Evolutionary conservation across 2,113 vertebrate species (phyloP).

Genomic region (Oncorhynchus keta): DNA sequence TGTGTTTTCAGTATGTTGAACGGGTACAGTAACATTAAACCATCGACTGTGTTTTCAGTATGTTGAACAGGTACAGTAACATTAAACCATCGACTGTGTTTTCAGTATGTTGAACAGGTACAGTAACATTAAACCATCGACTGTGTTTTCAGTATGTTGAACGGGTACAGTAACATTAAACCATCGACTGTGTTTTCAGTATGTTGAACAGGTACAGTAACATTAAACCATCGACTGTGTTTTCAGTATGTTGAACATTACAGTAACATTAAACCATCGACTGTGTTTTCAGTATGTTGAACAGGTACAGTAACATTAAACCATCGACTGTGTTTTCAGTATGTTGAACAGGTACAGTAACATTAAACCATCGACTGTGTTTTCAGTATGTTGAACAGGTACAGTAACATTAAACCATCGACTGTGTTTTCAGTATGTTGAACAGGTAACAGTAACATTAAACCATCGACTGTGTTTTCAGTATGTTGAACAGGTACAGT

Average conservation of each 20-base stretch:
- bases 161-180: neutral
- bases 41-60: constrained; percentile 1
- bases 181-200: constrained; percentile 1
- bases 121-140: constrained; percentile 20
- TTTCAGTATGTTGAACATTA: no score
- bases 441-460: no score
- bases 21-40: no score
- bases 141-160: no score
- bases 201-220: neutral
- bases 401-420: constrained; percentile 18
- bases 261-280: no score
- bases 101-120: neutral
- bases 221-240: constrained; percentile 13
- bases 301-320: constrained; percentile 9
- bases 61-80: constrained; percentile 7
- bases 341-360: no score
- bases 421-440: neutral
- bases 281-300: constrained; percentile 11
- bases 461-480: no score
- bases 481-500: no score
- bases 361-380: neutral
- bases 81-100: neutral
- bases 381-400: neutral
- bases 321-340: neutral
- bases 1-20: no score